Conservation (phyloP, 2,888 invertebrate genomes). For the Shargacucullia verbasci region DNA sequence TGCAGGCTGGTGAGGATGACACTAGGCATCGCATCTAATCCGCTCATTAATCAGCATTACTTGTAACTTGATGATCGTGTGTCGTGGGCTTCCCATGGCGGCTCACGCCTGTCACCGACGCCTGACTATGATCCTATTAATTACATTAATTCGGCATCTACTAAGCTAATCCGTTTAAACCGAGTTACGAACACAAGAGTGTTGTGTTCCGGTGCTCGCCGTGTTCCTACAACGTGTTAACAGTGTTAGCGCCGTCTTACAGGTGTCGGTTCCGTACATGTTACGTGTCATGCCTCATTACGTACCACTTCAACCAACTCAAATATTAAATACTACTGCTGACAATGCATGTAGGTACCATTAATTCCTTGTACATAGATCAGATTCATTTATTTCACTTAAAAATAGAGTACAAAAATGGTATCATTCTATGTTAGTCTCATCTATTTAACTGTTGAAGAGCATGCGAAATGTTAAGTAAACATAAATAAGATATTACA, state of each 20-base stretch:
- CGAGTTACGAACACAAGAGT: neutral
- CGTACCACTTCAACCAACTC: too few species aligned
- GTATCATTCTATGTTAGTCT: too few species aligned
- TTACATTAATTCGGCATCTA: slow-evolving; percentile 53
- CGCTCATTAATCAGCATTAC: slow-evolving; percentile 53
- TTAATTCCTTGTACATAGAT: too few species aligned
- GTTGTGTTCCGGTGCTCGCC: neutral
- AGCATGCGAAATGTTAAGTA: too few species aligned
- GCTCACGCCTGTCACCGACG: slow-evolving; percentile 4
- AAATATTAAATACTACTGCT: too few species aligned
- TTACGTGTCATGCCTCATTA: too few species aligned
- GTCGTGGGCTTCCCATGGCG: slow-evolving; percentile 44
- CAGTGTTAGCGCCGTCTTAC: slow-evolving; percentile 5
- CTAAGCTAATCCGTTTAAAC: slow-evolving; percentile 54
- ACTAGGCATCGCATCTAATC: slow-evolving; percentile 20
- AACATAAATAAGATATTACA: too few species aligned
- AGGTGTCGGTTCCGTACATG: neutral
- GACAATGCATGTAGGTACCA: too few species aligned
- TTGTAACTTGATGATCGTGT: slow-evolving; percentile 52
- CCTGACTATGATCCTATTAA: slow-evolving; percentile 66
- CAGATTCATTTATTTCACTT: too few species aligned
- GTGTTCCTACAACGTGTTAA: slow-evolving; percentile 12
- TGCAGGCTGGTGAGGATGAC: slow-evolving; percentile 2
- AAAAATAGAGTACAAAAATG: too few species aligned
- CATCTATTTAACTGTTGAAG: too few species aligned